Conservation (phyloP, 2,113 vertebrate genomes). For the Ascaphus truei region DNA sequence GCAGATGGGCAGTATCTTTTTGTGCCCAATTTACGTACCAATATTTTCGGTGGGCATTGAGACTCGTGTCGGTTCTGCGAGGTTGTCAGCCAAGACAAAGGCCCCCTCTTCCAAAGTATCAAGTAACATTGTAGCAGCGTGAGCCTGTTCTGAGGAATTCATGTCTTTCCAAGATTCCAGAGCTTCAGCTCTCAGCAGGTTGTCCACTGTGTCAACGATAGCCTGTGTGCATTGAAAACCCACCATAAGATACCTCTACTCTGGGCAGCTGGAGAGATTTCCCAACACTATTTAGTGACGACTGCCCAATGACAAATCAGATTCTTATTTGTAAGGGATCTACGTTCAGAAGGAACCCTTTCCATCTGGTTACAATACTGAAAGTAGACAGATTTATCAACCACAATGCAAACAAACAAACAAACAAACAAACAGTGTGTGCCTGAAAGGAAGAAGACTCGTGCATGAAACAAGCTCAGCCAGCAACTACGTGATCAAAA, state of each 20-base stretch:
- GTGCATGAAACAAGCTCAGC: background rate
- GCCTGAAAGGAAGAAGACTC: background rate
- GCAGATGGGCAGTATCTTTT: background rate
- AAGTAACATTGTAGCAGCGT: conserved; percentile 94
- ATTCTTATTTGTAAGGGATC: background rate
- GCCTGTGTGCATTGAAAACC: conserved; percentile 78
- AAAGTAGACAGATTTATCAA: background rate
- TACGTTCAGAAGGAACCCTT: no score
- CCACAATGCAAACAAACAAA: background rate
- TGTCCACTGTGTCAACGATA: conserved; percentile 97
- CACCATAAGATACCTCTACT: conserved; percentile 52
- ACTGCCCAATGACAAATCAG: conserved; percentile 34
- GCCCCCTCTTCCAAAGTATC: conserved; percentile 96
- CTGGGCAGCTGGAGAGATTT: conserved; percentile 40
- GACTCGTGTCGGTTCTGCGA: conserved; percentile 91
- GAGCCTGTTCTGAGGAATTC: conserved; percentile 95
- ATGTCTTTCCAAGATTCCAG: conserved; percentile 96
- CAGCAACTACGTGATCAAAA: background rate
- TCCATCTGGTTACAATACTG: no score
- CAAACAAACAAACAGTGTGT: background rate
- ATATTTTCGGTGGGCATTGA: conserved; percentile 97
- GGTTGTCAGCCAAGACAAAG: conserved; percentile 96
- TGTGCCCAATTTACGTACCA: conserved; percentile 72
- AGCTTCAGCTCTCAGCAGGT: conserved; percentile 91
- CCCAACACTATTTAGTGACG: conserved; percentile 43